Conservation (phyloP, 2,113 vertebrate species). For the Muscicapa adusta region DNA sequence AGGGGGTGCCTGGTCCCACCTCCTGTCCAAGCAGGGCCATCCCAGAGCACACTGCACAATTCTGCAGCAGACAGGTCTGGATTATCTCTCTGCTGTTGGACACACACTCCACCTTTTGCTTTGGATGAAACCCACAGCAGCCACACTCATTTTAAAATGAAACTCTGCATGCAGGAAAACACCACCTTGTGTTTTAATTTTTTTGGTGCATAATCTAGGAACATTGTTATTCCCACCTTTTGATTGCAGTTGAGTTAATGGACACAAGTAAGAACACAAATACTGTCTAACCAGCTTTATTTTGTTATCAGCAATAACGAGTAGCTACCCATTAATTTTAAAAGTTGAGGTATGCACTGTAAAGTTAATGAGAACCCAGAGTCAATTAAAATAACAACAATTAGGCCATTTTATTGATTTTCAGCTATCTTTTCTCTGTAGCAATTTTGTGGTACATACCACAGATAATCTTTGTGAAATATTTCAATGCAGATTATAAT, state of each 20-base stretch:
- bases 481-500: background rate
- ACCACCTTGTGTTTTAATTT: background rate
- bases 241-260: background rate
- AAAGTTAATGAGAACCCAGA: constrained; percentile 21
- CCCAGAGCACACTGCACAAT: background rate
- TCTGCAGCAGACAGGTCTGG: background rate
- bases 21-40: background rate
- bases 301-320: background rate
- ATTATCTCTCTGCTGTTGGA: background rate
- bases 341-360: background rate
- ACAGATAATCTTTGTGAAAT: background rate
- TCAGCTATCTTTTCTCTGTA: constrained; percentile 10
- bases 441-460: background rate
- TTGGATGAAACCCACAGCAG: background rate
- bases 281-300: background rate
- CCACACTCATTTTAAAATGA: background rate
- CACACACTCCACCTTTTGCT: background rate
- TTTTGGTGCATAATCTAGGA: background rate
- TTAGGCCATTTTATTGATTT: constrained; percentile 19
- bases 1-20: background rate
- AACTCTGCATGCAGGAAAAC: background rate
- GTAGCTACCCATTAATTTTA: background rate
- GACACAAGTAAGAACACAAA: background rate
- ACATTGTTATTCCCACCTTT: background rate
- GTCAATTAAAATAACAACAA: constrained; percentile 50